A percentile compares a stretch with the other conserved stretches of the same genome.
Conservation (phyloP, 2,797 vertebrate species). For the Myotis findleyi region DNA sequence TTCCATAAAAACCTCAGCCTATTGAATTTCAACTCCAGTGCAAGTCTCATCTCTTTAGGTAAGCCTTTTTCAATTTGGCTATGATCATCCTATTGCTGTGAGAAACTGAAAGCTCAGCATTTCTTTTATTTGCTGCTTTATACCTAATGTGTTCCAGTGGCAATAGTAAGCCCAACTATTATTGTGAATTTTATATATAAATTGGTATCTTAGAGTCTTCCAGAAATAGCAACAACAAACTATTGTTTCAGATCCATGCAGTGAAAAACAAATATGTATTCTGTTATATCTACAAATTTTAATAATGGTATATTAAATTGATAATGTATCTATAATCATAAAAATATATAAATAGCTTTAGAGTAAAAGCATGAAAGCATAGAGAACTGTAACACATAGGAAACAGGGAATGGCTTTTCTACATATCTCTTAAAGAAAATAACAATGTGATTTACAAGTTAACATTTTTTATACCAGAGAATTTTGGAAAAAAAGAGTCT, state of each 20-base stretch:
- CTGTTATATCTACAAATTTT: slow-evolving; percentile 21
- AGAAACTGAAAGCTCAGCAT: slow-evolving; percentile 69
- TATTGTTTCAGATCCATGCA: not conserved
- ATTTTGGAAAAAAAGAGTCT: not conserved
- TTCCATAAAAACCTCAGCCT: slow-evolving; percentile 69
- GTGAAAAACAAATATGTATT: slow-evolving; percentile 9
- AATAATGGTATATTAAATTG: slow-evolving; percentile 45
- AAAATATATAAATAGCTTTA: not conserved
- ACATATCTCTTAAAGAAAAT: not conserved
- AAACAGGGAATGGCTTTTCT: not conserved
- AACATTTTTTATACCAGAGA: not conserved
- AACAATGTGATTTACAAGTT: not conserved
- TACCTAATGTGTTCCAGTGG: slow-evolving; percentile 64
- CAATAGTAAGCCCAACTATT: slow-evolving; percentile 40
- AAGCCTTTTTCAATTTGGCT: slow-evolving; percentile 73
- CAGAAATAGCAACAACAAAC: not conserved
- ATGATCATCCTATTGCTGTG: slow-evolving; percentile 6
- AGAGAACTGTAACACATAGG: not conserved
- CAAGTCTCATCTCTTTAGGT: slow-evolving; percentile 56
- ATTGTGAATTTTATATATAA: slow-evolving; percentile 61
- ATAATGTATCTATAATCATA: not conserved
- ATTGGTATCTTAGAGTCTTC: slow-evolving; percentile 35
- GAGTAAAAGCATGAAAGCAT: not conserved
- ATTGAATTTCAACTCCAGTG: slow-evolving; percentile 66
- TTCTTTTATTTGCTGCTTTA: slow-evolving; percentile 76